Base-by-base conservation (phyloP, 2,797 vertebrate species). In the Neosalanx taihuensis region DNA sequence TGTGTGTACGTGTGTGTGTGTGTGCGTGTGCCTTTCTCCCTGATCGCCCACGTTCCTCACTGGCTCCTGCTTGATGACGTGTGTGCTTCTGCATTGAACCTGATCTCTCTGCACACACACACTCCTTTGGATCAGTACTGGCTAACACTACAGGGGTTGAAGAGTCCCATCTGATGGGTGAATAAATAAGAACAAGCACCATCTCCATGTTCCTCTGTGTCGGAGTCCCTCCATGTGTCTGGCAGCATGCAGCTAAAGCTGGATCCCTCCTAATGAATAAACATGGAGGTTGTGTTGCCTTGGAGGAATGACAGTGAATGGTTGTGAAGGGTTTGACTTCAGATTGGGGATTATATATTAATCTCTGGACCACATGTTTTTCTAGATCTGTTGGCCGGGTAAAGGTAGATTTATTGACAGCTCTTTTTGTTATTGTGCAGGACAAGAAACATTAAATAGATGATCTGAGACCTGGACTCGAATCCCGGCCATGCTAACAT, bases 11-110 rank as follows among this genome's bases (percentile, higher is more conserved):
- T 4, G 57, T 59, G 72, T 35, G 69, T 72, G 15, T 57, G 53
- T 4, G 57, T 59, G 72, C 31, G 69, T 72, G 41, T 33, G 60
- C 63, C 49, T 84, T 73, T 46, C 74, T 82, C 66, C 72, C 74
- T 81, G 80, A 80, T 83, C 78, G 78, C 72, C 72, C 13, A 5
- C 29, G 56, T 31, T 60, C 67, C 30, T 41, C 57, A 41, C 56
- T 60, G 26, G 29, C 41, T 23, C n/a, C 57, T 37, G 53, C 31
- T 59, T 33, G 41, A 20, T 10, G 33, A 51, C 65, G 29, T 29
- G 37, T 29, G 20, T 26, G 37, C 67, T 79, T 64, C 41, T 75
- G 75, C 64, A 70, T 73, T 53, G 12, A 0, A 30, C 68, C 73
- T 61, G 6, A 74, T 59, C 15, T 15, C 17, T 33, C 18, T 35